Conservation (phyloP, 2,888 invertebrate species). For the Tethea ocularis region DNA sequence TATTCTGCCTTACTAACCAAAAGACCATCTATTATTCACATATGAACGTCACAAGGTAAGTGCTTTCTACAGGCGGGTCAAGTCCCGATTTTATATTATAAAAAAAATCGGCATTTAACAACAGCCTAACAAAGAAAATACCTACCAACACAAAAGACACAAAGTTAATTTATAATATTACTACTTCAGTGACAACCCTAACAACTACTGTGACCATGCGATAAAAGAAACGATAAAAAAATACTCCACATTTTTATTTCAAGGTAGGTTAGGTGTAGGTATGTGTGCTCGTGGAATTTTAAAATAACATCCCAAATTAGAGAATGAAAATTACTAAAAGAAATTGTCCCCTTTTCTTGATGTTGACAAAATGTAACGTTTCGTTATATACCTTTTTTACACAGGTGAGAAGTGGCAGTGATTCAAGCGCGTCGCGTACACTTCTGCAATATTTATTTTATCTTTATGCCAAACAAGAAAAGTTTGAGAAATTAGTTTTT, state of each 20-base stretch:
- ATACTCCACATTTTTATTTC: neutral
- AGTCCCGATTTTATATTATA: no score
- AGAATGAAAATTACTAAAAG: neutral
- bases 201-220: neutral
- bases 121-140: no score
- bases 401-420: neutral
- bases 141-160: no score
- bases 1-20: no score
- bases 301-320: neutral
- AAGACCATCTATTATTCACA: no score
- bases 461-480: no score
- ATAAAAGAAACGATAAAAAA: neutral
- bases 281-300: neutral
- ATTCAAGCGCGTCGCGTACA: neutral
- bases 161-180: neutral
- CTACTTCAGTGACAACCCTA: neutral
- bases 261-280: neutral
- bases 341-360: neutral
- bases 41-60: no score
- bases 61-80: no score
- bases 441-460: neutral
- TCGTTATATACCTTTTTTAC: neutral
- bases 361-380: neutral
- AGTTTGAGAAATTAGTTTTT: no score
- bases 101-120: no score